Evolutionary conservation across 2,797 vertebrate species (phyloP).

Genomic region (Chloroceryle amazona): DNA sequence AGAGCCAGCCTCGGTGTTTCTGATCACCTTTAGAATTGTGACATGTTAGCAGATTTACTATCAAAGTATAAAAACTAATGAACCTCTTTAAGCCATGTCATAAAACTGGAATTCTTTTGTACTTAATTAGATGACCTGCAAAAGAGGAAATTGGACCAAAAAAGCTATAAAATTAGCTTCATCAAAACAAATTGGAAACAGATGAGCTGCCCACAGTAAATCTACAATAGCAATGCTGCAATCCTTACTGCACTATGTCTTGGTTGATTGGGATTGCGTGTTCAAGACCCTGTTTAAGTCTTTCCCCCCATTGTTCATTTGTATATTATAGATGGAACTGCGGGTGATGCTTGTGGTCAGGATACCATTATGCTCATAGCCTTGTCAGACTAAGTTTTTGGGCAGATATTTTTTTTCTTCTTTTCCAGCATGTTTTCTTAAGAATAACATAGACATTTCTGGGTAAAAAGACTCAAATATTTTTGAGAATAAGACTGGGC

Average conservation of each 20-base stretch:
- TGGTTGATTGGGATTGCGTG: not conserved
- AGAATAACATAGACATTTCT: not conserved
- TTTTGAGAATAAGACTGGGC: not conserved
- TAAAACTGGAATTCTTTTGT: conserved; percentile 38
- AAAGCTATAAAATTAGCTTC: not conserved
- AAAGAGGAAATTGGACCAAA: conserved; percentile 23
- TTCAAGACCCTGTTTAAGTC: not conserved
- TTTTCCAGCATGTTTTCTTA: not conserved
- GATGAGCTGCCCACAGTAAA: not conserved
- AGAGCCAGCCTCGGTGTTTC: not conserved
- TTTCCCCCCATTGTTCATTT: not conserved
- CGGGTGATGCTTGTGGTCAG: not conserved
- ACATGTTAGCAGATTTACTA: not conserved
- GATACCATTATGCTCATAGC: fast-evolving
- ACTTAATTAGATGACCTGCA: not conserved
- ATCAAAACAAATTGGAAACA: conserved; percentile 28
- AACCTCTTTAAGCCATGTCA: not conserved
- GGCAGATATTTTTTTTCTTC: not conserved
- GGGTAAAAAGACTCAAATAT: not conserved
- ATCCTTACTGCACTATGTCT: not conserved
- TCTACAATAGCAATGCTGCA: not conserved
- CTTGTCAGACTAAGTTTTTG: not conserved
- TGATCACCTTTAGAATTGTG: not conserved
- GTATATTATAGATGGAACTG: not conserved
- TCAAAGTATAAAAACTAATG: not conserved